Conservation (phyloP, 92 coral and sea anemone species). For the Porites divaricata region DNA sequence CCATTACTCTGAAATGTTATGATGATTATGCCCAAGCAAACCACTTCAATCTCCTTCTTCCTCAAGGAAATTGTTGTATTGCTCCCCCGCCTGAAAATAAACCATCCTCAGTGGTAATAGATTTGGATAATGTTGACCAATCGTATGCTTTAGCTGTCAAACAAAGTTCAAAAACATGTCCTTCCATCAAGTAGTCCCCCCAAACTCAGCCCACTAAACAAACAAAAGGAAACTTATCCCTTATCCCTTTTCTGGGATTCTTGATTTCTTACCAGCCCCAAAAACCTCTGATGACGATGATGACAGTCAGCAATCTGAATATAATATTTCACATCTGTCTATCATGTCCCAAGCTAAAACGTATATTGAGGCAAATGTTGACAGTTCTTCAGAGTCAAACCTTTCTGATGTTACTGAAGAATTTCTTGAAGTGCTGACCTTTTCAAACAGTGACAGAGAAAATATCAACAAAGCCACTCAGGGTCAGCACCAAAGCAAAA, state of each 20-base stretch:
- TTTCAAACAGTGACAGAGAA: slow-evolving; percentile 53
- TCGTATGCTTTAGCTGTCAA: too few species aligned
- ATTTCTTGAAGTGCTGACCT: slow-evolving; percentile 40
- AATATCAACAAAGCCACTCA: slow-evolving; percentile 49
- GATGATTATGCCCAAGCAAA: slow-evolving; percentile 41
- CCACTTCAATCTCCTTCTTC: slow-evolving; percentile 58
- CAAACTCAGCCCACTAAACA: not conserved
- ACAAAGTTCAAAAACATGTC: too few species aligned
- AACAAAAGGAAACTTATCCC: slow-evolving; percentile 20
- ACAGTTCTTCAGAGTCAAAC: slow-evolving; percentile 1
- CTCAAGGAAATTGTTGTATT: slow-evolving; percentile 56
- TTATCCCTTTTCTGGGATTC: slow-evolving; percentile 66
- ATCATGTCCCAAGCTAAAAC: slow-evolving; percentile 47
- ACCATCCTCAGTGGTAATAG: slow-evolving; percentile 23
- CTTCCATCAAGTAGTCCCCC: not conserved
- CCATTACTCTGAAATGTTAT: slow-evolving; percentile 52
- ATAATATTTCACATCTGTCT: slow-evolving; percentile 11
- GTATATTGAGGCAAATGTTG: slow-evolving; percentile 38
- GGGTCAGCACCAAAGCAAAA: slow-evolving; percentile 59
- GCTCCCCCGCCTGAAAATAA: slow-evolving; percentile 44
- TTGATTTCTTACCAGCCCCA: slow-evolving; percentile 54
- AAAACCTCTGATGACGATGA: slow-evolving; percentile 19
- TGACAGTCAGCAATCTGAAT: not conserved
- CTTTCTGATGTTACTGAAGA: slow-evolving; percentile 20
- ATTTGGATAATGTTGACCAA: not conserved